These are phyloP conservation scores for Andrena flavipes DNA, from an alignment of 2,888 invertebrate genomes.

Conservation along the genomic window DNA sequence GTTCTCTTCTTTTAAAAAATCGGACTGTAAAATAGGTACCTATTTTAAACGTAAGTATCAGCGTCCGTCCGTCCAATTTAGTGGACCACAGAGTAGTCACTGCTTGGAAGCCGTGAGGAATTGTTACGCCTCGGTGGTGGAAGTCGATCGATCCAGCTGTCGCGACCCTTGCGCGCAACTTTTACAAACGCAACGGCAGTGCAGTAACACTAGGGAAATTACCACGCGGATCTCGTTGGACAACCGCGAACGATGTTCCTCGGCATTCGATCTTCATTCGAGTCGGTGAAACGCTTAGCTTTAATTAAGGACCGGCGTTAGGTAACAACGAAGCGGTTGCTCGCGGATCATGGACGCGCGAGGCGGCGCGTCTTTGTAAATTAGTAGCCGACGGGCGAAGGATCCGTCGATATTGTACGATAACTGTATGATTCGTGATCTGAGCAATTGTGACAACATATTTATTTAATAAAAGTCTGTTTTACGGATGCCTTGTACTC, in stretches of 20 bases:
- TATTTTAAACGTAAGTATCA: slow-evolving; percentile 17
- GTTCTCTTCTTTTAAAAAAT: not conserved
- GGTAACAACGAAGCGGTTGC: slow-evolving; percentile 48
- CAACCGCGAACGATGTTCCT: slow-evolving; percentile 35
- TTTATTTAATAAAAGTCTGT: slow-evolving; percentile 77
- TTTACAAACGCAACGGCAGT: slow-evolving; percentile 47
- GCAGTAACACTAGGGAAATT: slow-evolving; percentile 51
- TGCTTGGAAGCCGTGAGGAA: slow-evolving; percentile 3
- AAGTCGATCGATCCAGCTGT: slow-evolving; percentile 42
- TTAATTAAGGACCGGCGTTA: slow-evolving; percentile 46
- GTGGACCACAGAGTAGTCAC: slow-evolving; percentile 45
- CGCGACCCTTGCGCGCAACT: slow-evolving; percentile 3
- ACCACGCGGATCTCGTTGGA: slow-evolving; percentile 24
- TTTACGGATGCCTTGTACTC: slow-evolving; percentile 39
- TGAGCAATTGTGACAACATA: slow-evolving; percentile 70
- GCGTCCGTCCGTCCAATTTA: slow-evolving; percentile 64
- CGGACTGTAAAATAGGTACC: not conserved
- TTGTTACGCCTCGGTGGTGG: slow-evolving; percentile 35
- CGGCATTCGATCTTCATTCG: slow-evolving; percentile 22
- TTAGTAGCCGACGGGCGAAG: slow-evolving; percentile 16
- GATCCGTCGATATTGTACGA: slow-evolving; percentile 48
- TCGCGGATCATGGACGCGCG: slow-evolving; percentile 15
- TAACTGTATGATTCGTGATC: slow-evolving; percentile 66
- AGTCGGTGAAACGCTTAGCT: slow-evolving; percentile 32
- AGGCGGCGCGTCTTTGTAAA: slow-evolving; percentile 28